phyloP scores from a whole-genome alignment of 2,888 invertebrate genomes.

The Stenichneumon culpator region DNA sequence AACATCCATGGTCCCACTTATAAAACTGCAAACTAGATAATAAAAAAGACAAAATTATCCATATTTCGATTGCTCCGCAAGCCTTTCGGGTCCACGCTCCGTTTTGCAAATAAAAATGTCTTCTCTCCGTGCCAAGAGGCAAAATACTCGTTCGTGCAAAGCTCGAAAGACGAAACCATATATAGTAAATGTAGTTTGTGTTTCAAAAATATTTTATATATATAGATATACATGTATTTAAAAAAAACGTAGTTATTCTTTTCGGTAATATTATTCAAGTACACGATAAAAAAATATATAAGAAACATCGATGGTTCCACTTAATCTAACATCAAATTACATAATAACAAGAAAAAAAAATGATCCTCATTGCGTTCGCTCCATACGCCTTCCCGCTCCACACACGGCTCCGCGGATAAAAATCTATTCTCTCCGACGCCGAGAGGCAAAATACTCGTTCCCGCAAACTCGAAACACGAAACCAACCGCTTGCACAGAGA shows the following conservation, averaged over 20 bases:
- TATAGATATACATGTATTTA: no score
- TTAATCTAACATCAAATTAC: not conserved
- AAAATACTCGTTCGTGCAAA: conserved; percentile 2
- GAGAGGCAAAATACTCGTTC: conserved; percentile 11
- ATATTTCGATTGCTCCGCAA: not conserved
- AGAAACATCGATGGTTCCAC: not conserved
- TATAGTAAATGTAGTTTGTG: no score
- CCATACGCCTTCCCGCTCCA: not conserved
- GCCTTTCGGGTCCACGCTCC: not conserved
- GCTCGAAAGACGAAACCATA: conserved; percentile 39
- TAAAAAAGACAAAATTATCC: not conserved
- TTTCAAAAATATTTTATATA: no score
- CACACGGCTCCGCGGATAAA: not conserved
- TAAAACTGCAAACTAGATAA: not conserved
- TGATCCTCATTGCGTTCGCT: not conserved
- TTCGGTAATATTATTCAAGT: no score
- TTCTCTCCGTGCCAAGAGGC: conserved; percentile 20
- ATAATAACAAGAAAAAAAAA: not conserved
- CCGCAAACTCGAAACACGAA: conserved; percentile 39
- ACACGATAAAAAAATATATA: not conserved
- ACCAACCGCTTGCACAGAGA: conserved; percentile 40
- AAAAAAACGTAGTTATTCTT: no score
- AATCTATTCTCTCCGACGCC: conserved; percentile 22
- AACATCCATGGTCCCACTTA: no score
- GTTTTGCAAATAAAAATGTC: not conserved